Base-by-base conservation (phyloP, 2,888 invertebrate species). In the Polydesmus complanatus region DNA sequence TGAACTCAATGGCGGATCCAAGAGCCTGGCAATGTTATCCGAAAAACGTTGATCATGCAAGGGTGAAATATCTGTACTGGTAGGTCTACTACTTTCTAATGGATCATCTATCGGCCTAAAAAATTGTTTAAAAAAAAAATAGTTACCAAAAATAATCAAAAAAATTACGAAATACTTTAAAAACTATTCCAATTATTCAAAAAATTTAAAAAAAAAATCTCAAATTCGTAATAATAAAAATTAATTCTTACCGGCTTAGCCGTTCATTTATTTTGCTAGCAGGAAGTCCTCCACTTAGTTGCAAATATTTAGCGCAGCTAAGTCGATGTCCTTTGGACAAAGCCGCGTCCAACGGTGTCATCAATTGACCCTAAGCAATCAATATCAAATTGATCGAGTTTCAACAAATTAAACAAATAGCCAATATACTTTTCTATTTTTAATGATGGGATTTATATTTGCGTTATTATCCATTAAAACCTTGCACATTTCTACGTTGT, bases 311-410 rank as follows among this genome's bases (percentile, higher is more conserved):
- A 27, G 94, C 95, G 58, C 91, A 90, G 1, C 92, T 89, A 60
- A 89, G 80, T 72, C 89, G 86, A n/a, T n/a, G n/a, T 0, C 90
- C 91, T 63, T 88, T 82, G 68, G 85, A 85, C 3, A 93, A 78
- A 0, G 95, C 92, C 65, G 92, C 90, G 72, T 96, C 95, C 67
- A 94, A 77, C 0, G 95, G 91, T 0, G 95, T 94, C 77, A 93
- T 81, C 58, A 87, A 81, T 64, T 85, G 81, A 63, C 92, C 91
- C 73, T 74, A 68, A 2, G 27, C 27, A 57, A 51, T 52, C 59
- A 56, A 27, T 18, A 50, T 11, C 19, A 47, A 27, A 48, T 53
- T 51, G 2, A n/a, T 60, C 19, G 3, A 19, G 54, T 56, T 3
- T 21, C 18, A 5, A n/a, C 2, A 23, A 27, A 22, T 8, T 21